A percentile compares a stretch with the other conserved stretches of the same genome.
Evolutionary conservation across 2,888 invertebrate genomes (phyloP).

Genomic region (Clitarchus hookeri): DNA sequence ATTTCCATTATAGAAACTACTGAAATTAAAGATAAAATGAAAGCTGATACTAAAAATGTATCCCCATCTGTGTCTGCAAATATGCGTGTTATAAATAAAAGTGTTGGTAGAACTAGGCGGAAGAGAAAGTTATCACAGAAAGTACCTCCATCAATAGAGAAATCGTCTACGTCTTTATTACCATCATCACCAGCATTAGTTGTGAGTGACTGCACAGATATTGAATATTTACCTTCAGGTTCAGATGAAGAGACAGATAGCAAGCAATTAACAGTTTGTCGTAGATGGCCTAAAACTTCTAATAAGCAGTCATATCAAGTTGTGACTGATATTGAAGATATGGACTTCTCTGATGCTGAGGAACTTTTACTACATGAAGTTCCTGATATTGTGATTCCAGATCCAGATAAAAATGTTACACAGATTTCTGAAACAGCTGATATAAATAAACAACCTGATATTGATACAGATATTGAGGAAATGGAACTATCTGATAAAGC

Average conservation of each 20-base stretch:
- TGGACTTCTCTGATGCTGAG: constrained; percentile 33
- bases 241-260: constrained; percentile 47
- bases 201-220: constrained; percentile 49
- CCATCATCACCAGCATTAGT: constrained; percentile 33
- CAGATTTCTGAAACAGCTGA: neutral
- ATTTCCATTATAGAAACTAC: constrained; percentile 29
- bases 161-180: constrained; percentile 35
- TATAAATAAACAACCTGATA: neutral
- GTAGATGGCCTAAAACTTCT: constrained; percentile 1
- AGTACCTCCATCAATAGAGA: constrained; percentile 17
- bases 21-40: constrained; percentile 37
- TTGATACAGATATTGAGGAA: constrained; percentile 29
- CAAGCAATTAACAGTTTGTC: neutral
- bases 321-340: constrained; percentile 37
- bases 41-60: constrained; percentile 12
- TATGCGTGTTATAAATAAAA: neutral
- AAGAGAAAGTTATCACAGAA: constrained; percentile 34
- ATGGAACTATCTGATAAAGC: constrained; percentile 23
- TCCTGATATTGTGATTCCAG: constrained; percentile 7
- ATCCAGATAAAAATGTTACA: neutral
- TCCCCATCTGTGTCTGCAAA: constrained; percentile 15
- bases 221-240: constrained; percentile 53
- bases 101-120: constrained; percentile 28
- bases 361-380: neutral
- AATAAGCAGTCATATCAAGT: neutral